phyloP scores from a whole-genome alignment of 2,888 invertebrate species.

The Octonoba sinensis region DNA sequence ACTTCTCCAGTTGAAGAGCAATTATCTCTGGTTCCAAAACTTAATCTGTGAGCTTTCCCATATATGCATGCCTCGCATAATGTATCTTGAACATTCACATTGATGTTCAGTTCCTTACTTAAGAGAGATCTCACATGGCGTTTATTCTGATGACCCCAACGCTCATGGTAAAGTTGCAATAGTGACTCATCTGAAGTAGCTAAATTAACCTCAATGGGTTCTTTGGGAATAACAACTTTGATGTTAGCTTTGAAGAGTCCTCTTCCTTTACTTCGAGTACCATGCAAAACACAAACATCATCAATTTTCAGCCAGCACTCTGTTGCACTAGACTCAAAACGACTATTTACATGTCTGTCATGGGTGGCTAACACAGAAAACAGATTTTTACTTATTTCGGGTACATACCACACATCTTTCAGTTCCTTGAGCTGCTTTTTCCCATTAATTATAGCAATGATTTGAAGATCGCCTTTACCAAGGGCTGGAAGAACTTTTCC shows the following conservation, averaged over 20 bases:
- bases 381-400: too few species aligned
- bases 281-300: constrained; percentile 7
- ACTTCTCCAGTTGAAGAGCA: constrained; percentile 1
- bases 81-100: constrained; percentile 1
- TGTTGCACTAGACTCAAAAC: constrained; percentile 20
- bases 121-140: constrained; percentile 12
- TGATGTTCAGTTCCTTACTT: constrained; percentile 11
- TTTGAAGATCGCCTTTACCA: constrained; percentile 25
- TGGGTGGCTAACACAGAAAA: constrained; percentile 32
- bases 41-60: constrained; percentile 23
- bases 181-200: not conserved
- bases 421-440: constrained; percentile 16
- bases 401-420: constrained; percentile 42
- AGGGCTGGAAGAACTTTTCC: constrained; percentile 27
- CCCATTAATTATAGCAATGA: constrained; percentile 5
- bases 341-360: constrained; percentile 30
- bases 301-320: constrained; percentile 26
- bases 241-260: constrained; percentile 22
- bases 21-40: constrained; percentile 24
- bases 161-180: constrained; percentile 13
- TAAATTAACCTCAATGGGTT: constrained; percentile 3
- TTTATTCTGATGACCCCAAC: constrained; percentile 20
- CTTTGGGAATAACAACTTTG: constrained; percentile 11
- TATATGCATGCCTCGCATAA: constrained; percentile 33
- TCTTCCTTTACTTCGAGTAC: constrained; percentile 9